Evolutionary conservation across 2,888 invertebrate species (phyloP).

Genomic region (Formica aserva): DNA sequence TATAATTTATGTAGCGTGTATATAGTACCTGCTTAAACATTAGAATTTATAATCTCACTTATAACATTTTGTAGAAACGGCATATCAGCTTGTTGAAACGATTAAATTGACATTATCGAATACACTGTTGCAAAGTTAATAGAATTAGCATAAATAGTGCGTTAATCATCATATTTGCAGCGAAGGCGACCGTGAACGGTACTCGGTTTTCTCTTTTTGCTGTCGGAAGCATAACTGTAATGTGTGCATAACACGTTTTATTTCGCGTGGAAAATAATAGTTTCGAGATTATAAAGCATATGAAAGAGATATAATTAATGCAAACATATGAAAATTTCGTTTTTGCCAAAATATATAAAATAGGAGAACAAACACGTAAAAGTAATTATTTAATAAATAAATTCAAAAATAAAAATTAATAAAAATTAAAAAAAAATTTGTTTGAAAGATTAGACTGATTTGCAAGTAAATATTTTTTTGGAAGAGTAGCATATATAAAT

Average conservation of each 20-base stretch:
- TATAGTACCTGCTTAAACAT: conserved; percentile 50
- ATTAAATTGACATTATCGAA: conserved; percentile 37
- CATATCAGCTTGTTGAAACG: conserved; percentile 20
- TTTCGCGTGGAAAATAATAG: not conserved
- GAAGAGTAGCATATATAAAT: not conserved
- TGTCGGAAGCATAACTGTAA: not conserved
- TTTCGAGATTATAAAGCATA: not conserved
- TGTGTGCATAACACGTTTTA: not conserved
- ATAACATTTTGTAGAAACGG: not conserved
- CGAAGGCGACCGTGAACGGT: conserved; percentile 8
- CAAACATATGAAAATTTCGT: not conserved
- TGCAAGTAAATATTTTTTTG: not conserved
- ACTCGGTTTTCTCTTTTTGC: not conserved
- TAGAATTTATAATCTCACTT: conserved; percentile 64
- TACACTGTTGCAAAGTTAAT: conserved; percentile 63
- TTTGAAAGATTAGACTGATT: not conserved
- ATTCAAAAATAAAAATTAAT: not conserved
- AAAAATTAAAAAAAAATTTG: not conserved
- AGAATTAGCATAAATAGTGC: conserved; percentile 60
- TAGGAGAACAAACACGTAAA: no score
- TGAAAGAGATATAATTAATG: conserved; percentile 1
- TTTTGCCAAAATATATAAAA: not conserved
- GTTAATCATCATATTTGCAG: conserved; percentile 12
- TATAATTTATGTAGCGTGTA: conserved; percentile 32
- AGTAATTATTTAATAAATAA: no score